Evolutionary conservation across 2,113 vertebrate species (phyloP).

Genomic region (Delphinapterus leucas): DNA sequence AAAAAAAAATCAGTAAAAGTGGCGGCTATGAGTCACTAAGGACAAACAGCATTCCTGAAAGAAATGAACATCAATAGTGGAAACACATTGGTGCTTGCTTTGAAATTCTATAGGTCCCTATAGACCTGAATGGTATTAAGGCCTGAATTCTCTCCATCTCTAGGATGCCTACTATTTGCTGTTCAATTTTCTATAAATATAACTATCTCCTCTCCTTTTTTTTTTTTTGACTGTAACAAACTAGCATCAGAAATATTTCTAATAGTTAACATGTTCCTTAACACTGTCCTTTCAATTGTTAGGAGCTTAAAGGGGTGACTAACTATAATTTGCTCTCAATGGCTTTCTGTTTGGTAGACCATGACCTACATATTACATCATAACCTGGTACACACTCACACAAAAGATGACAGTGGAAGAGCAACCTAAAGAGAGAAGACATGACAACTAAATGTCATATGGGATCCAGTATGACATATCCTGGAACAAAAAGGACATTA

Average conservation of each 20-base stretch:
- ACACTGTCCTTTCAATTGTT: neutral
- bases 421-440: neutral
- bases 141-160: constrained; percentile 35
- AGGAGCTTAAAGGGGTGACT: neutral
- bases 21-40: constrained; percentile 50
- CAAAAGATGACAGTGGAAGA: neutral
- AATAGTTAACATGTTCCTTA: neutral
- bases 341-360: neutral
- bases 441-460: neutral
- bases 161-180: neutral
- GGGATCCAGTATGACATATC: neutral
- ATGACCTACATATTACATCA: neutral
- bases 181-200: constrained; percentile 11
- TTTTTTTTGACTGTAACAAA: neutral
- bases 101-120: neutral
- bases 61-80: neutral
- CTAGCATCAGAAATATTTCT: constrained; percentile 33
- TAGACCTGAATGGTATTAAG: neutral
- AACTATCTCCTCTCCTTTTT: neutral
- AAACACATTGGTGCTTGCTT: neutral
- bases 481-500: neutral
- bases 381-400: neutral
- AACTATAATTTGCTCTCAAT: neutral
- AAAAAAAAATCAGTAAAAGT: constrained; percentile 4
- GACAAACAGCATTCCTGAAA: constrained; percentile 48